Base-by-base conservation (phyloP, 2,888 invertebrate genomes). In the Nemapogon koenigi region DNA sequence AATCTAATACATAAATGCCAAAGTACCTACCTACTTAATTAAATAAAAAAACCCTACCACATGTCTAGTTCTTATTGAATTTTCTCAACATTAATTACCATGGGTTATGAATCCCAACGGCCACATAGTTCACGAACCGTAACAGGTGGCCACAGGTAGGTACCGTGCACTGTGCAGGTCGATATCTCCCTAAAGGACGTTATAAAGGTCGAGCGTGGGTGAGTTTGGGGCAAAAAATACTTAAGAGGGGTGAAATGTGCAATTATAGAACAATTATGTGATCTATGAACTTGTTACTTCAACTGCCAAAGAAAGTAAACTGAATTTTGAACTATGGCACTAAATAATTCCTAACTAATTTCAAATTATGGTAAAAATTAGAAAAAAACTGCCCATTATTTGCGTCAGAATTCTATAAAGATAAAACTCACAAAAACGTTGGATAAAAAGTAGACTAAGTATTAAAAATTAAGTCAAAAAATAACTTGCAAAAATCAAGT, bases 51-150 rank as follows among this genome's bases (percentile, higher is more conserved):
- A n/a, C n/a, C n/a, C n/a, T n/a, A n/a, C n/a, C n/a, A n/a, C n/a
- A n/a, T n/a, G n/a, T n/a, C n/a, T n/a, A n/a, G n/a, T n/a, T n/a
- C n/a, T n/a, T n/a, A n/a, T n/a, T n/a, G n/a, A n/a, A n/a, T n/a
- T n/a, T n/a, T 3, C 13, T 15, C 27, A 27, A 22, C 10, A 18
- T 30, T 18, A 16, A 16, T 14, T 14, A 37, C 32, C 39, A 46
- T 45, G 42, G 39, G 44, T 29, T 16, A 4, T 30, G 28, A 43
- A 40, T 38, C 38, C 22, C 50, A 58, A 58, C 57, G 57, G 57
- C 49, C 56, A 48, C 42, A 54, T 60, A 59, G 43, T 35, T 52
- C 57, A 55, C 59, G 55, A 48, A 50, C 52, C 50, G 49, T 49
- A 52, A 53, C 51, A 47, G 44, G 27, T 42, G 41, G 43, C 43